phyloP scores from a whole-genome alignment of 2,888 invertebrate genomes.

The Phaedon cochleariae region DNA sequence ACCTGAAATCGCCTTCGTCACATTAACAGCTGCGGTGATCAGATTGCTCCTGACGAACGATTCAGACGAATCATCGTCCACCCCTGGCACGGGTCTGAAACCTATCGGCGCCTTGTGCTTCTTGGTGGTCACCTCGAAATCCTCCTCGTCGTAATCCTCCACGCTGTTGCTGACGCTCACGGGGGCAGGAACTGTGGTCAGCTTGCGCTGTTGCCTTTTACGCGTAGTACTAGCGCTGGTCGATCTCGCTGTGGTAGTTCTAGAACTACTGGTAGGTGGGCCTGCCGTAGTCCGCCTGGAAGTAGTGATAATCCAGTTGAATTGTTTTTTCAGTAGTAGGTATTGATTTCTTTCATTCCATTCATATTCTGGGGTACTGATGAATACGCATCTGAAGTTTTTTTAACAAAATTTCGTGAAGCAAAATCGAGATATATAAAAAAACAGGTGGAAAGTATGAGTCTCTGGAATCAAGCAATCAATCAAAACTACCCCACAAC shows the following conservation, averaged over 20 bases:
- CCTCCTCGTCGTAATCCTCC: constrained; percentile 37
- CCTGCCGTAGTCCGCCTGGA: constrained; percentile 23
- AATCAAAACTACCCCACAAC: too few species aligned
- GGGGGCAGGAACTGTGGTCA: constrained; percentile 35
- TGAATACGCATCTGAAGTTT: too few species aligned
- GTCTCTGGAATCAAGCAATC: too few species aligned
- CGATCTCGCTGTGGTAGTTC: constrained; percentile 6
- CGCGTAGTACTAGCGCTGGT: constrained; percentile 36
- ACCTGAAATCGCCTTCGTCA: constrained; percentile 79
- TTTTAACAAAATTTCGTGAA: too few species aligned
- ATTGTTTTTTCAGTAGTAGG: too few species aligned
- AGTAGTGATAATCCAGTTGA: too few species aligned
- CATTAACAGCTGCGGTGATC: constrained; percentile 78
- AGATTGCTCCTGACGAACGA: constrained; percentile 64
- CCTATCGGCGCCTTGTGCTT: constrained; percentile 52
- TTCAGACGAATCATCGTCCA: constrained; percentile 52
- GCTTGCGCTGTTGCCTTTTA: constrained; percentile 42
- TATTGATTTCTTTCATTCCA: too few species aligned
- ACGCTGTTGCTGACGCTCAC: constrained; percentile 44
- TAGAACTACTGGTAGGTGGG: background rate
- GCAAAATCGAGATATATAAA: too few species aligned
- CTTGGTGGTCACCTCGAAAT: background rate
- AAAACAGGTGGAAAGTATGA: too few species aligned
- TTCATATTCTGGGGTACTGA: too few species aligned
- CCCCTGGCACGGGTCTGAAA: constrained; percentile 57